Base-by-base conservation (phyloP, 2,888 invertebrate genomes). In the Aplocera efformata region DNA sequence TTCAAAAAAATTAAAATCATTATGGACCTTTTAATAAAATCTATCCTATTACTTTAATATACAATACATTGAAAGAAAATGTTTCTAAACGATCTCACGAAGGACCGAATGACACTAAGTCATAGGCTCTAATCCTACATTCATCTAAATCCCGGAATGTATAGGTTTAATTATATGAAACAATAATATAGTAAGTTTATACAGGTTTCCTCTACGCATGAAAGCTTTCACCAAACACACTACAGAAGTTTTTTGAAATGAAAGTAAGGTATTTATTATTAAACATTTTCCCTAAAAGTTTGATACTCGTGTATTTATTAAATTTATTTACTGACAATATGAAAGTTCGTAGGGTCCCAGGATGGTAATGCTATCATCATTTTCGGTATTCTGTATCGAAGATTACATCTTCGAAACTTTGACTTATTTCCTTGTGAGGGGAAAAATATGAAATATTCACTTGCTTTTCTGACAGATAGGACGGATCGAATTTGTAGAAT, bases 381-480 rank as follows among this genome's bases (percentile, higher is more conserved):
- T 50, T 49, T 47, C 44, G 38, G 33, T 64, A 46, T 63, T 63
- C 55, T 57, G 55, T 59, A 58, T 63, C 52, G 59, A 56, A 57
- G 64, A 71, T 70, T 69, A 68, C 63, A 65, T 70, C 61, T 63
- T 42, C 50, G 42, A 63, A 71, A 73, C 63, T 76, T 72, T 63
- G 61, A 65, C 63, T 62, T 67, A 65, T 72, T 72, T 72, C 60
- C 56, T 64, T 58, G 56, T 48, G 55, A 49, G 47, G 50, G 59
- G 56, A 53, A 62, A 64, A 55, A 58, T 56, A 67, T 76, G 63
- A 70, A 71, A 72, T 71, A 80, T 76, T 76, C 67, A 70, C 62
- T 17, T 41, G 60, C 48, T 53, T 49, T 44, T 60, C 62, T 73
- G 76, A 76, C 75, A 78, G 68, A 65, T 71, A 67, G 68, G 52